phyloP scores from a whole-genome alignment of 2,888 invertebrate genomes.

The Holacanthella duospinosa region DNA sequence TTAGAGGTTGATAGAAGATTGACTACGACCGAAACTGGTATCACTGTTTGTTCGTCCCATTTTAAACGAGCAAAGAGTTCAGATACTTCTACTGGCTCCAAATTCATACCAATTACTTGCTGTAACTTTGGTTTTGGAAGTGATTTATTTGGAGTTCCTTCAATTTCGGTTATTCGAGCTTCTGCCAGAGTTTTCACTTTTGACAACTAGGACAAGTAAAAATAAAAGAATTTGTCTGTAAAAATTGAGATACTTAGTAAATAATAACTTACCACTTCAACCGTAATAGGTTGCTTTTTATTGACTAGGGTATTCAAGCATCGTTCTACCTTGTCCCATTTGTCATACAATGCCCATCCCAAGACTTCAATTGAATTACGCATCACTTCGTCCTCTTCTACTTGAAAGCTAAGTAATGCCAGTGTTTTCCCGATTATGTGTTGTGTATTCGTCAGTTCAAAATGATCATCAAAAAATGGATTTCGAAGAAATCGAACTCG shows the following conservation, averaged over 20 bases:
- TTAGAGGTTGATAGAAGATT: constrained; percentile 10
- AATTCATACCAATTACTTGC: constrained; percentile 28
- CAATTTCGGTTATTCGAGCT: constrained; percentile 41
- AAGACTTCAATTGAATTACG: constrained; percentile 52
- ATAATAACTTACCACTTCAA: constrained; percentile 26
- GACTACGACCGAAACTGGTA: constrained; percentile 23
- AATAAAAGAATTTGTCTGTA: neutral
- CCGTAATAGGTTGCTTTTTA: constrained; percentile 16
- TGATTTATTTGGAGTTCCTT: constrained; percentile 27
- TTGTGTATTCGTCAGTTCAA: constrained; percentile 63
- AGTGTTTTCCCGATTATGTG: constrained; percentile 75
- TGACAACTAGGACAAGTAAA: constrained; percentile 20
- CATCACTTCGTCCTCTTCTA: constrained; percentile 44
- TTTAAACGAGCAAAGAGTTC: constrained; percentile 23
- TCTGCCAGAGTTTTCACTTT: constrained; percentile 43
- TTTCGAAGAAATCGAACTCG: constrained; percentile 70
- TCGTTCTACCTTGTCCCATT: constrained; percentile 49
- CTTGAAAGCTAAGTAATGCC: constrained; percentile 49
- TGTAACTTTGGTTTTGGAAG: constrained; percentile 27
- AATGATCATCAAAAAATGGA: constrained; percentile 78
- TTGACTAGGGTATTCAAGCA: constrained; percentile 37
- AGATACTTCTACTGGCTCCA: constrained; percentile 27
- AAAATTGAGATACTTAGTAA: neutral
- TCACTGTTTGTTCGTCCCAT: constrained; percentile 1
- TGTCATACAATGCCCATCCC: constrained; percentile 57